Evolutionary conservation across 1,140 invertebrate species (phyloP), one percentile per base, ranked within the genome.

Genomic region (Drosophila parabipectinata): DNA sequence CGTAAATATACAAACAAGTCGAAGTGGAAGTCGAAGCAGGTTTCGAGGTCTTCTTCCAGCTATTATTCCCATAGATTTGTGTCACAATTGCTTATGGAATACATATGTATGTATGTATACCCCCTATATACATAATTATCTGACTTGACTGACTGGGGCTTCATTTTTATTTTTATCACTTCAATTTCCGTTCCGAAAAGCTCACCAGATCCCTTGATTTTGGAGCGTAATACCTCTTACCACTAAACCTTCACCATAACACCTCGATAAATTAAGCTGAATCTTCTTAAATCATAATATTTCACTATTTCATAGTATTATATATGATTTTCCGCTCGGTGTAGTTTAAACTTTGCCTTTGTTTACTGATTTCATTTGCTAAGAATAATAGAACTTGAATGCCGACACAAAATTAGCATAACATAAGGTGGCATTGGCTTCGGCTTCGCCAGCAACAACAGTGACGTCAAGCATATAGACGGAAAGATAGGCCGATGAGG

Each of bases 111-210:
- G 3, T 0, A 1, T n/a, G n/a, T 21, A 21, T 3, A 21, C 21
- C 2, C 21, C 21, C 3, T 21, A 69, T 69, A 50, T 50, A 69
- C 51, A 69, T 57, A 68, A 69, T 57, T 68, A 69, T 75, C 45
- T 75, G 51, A 24, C 44, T 53, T 1, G 18, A 18, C 18, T 18
- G 18, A 18, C 18, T 18, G 18, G 18, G 18, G 18, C 18, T 64
- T 83, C 58, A 53, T 76, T 79, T 78, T 72, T 78, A 75, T 83
- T 83, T 83, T 79, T 83, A 83, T 83, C 79, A 79, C 71, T 84
- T 83, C 71, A 83, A 83, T 83, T 83, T 83, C 79, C 79, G 79
- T 44, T 83, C 54, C 50, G 54, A 62, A 72, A 67, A 68, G 74
- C 18, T 18, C 18, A 18, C 18, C 18, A 18, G 18, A 18, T 18